Evolutionary conservation across 2,797 vertebrate species (phyloP).

Genomic region (Epinephelus awoara): DNA sequence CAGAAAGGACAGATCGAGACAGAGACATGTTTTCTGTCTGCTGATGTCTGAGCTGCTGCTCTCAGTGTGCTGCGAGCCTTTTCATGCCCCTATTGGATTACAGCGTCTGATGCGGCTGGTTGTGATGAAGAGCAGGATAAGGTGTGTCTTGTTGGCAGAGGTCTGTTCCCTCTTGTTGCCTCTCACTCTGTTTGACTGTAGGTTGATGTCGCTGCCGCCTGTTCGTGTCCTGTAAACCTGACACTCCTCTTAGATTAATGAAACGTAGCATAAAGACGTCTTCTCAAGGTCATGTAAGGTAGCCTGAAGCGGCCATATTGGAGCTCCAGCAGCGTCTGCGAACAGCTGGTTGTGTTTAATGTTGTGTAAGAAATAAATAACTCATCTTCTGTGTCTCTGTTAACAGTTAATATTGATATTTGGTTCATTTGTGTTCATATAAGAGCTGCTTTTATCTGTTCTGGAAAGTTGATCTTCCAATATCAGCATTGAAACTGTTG

Average conservation of each 20-base stretch:
- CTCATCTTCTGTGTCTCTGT: neutral
- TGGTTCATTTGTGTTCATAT: neutral
- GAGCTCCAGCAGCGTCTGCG: neutral
- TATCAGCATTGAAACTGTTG: neutral
- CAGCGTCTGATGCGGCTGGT: neutral
- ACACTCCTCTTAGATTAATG: slow-evolving; percentile 14
- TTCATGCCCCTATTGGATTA: neutral
- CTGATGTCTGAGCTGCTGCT: neutral
- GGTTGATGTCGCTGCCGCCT: neutral
- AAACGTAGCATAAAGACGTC: neutral
- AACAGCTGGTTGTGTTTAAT: neutral
- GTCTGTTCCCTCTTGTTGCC: neutral
- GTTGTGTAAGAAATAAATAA: neutral
- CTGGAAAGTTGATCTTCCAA: neutral
- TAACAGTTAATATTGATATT: neutral
- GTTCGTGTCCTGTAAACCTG: neutral
- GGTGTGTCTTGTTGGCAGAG: slow-evolving; percentile 12
- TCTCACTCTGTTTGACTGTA: slow-evolving; percentile 1
- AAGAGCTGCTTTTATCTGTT: no score
- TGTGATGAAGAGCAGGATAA: neutral
- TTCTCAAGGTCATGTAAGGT: neutral
- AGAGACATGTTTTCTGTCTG: neutral
- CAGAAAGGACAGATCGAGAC: neutral
- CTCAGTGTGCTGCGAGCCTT: neutral
- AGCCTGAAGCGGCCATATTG: neutral